Evolutionary conservation across 2,888 invertebrate genomes (phyloP).

Genomic region (Lithophane leautieri): DNA sequence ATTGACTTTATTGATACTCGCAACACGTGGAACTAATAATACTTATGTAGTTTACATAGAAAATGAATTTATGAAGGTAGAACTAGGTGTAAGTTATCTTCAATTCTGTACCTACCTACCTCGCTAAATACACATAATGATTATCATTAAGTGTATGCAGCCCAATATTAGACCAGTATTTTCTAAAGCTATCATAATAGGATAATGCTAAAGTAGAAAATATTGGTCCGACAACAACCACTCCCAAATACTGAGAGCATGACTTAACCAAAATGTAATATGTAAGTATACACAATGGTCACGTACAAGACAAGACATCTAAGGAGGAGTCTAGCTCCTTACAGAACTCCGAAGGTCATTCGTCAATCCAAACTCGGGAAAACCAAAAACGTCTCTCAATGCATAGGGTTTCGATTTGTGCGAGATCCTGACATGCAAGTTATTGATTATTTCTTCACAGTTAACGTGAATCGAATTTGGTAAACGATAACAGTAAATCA

Average conservation of each 20-base stretch:
- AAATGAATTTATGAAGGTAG: no score
- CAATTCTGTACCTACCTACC: background rate
- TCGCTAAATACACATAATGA: background rate
- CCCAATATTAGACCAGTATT: no score
- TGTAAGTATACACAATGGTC: constrained; percentile 23
- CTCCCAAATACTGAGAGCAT: constrained; percentile 25
- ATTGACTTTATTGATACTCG: background rate
- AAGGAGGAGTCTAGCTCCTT: background rate
- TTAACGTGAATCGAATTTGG: constrained; percentile 47
- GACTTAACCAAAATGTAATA: constrained; percentile 3
- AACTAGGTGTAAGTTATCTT: background rate
- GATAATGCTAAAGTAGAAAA: background rate
- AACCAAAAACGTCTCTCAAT: constrained; percentile 5
- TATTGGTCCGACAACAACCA: constrained; percentile 4
- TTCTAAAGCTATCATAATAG: no score
- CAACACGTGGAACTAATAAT: background rate
- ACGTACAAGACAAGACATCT: constrained; percentile 13
- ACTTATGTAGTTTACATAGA: no score
- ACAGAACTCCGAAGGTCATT: constrained; percentile 22
- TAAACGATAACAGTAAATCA: constrained; percentile 31
- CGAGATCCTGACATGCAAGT: background rate
- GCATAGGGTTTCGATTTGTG: constrained; percentile 15
- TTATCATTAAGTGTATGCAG: no score
- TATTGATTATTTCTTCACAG: constrained; percentile 45
- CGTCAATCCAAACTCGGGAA: constrained; percentile 12